Base-by-base conservation (phyloP, 2,797 vertebrate genomes). In the Myotis vivesi region DNA sequence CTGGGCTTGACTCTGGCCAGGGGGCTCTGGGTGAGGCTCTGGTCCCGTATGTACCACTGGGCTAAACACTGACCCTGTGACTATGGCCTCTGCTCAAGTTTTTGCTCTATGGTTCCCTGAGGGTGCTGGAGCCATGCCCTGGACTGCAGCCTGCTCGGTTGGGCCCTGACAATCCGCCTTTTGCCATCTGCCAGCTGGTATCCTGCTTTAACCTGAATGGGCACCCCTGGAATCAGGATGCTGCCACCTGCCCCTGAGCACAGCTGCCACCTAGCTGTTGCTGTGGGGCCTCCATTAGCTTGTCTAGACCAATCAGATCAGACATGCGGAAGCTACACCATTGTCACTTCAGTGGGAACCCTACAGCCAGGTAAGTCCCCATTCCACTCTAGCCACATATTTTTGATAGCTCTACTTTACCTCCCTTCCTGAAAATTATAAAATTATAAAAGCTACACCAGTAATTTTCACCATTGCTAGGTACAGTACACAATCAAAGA, bases 71-170 rank as follows among this genome's bases (percentile, higher is more conserved):
- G 84, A 83, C 59, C 83, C 46, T 6, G 20, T n/a, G 75, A 84
- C 86, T 83, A 23, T 62, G 80, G 87, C 64, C 94, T 96, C 81
- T 82, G 62, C 81, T 69, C 53, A 23, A 81, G 72, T 90, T 87
- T 95, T 95, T 95, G 91, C 84, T 95, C 83, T 73, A 20, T 12
- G 57, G 91, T 75, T 87, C 87, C 91, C 62, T 0, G 8, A 73
- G 88, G 87, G 89, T 53, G 33, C 93, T 97, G 94, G 96, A 97
- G 91, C 66, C 66, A 62, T 94, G 95, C 94, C 94, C 93, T 89
- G 91, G 82, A 53, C 89, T 25, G 25, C 23, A 87, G 95, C 87
- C 96, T 84, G 72, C 84, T 82, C 94, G 55, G 38, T 59, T 33
- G 57, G 44, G 28, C n/a, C 72, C 69, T 77, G 84, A 95, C 89